Evolutionary conservation across 2,113 vertebrate genomes (phyloP).

Genomic region (Arvicanthis niloticus): DNA sequence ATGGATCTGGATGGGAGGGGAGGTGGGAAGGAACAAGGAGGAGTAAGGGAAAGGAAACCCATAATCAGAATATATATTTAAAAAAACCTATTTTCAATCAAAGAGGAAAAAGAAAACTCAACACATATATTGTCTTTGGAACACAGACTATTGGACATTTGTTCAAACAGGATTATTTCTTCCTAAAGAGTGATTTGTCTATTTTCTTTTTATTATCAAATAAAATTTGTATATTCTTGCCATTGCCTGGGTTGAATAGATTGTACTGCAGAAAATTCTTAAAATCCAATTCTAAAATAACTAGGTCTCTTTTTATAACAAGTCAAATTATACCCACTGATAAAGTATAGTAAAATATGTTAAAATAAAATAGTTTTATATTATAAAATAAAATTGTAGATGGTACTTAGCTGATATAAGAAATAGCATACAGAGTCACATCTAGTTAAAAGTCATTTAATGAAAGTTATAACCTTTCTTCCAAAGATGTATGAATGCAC

Average conservation of each 20-base stretch:
- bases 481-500: neutral
- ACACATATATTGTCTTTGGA: neutral
- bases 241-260: neutral
- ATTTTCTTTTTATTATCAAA: neutral
- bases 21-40: neutral
- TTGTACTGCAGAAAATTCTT: neutral
- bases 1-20: neutral
- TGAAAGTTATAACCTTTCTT: neutral
- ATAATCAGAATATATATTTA: neutral
- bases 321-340: neutral
- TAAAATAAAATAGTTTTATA: neutral
- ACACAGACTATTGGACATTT: neutral
- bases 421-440: neutral
- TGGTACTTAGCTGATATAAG: neutral
- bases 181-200: neutral
- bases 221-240: neutral
- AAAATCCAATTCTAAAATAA: neutral
- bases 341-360: neutral
- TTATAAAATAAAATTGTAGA: conserved; percentile 9
- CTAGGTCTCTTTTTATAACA: neutral
- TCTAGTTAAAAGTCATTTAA: conserved; percentile 43
- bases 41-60: neutral
- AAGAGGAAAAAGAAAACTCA: neutral
- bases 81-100: neutral
- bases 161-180: neutral